A percentile compares a stretch with the other conserved stretches of the same genome.
Evolutionary conservation across 2,113 vertebrate genomes (phyloP).

Genomic region (Nyctereutes procyonoides): DNA sequence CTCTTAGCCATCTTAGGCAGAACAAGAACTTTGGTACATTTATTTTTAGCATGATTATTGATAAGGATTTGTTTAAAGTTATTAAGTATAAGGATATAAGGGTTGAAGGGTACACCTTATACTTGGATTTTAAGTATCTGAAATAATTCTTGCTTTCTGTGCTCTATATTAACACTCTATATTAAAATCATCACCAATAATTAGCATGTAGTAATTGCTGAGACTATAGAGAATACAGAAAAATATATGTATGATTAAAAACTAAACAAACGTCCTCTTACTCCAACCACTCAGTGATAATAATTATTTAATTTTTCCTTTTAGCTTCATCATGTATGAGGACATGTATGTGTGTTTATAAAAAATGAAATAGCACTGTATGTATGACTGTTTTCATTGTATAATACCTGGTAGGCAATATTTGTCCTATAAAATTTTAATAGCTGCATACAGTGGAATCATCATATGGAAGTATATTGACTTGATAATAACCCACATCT

Average conservation of each 20-base stretch:
- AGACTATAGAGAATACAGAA: background rate
- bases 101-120: background rate
- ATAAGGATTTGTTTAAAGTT: background rate
- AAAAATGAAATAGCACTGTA: background rate
- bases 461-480: background rate
- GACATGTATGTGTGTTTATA: background rate
- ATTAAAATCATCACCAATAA: background rate
- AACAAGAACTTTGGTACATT: background rate
- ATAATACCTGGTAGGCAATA: background rate
- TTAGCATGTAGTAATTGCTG: background rate
- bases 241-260: background rate
- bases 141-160: slow-evolving; percentile 2
- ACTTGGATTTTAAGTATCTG: background rate
- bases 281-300: background rate
- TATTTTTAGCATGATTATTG: background rate
- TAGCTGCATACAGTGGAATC: background rate
- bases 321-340: background rate
- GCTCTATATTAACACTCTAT: background rate
- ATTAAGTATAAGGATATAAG: background rate
- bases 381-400: slow-evolving; percentile 10
- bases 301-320: background rate
- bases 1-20: background rate
- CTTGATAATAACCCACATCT: background rate
- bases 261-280: background rate
- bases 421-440: background rate